Evolutionary conservation across 2,888 invertebrate species (phyloP).

Genomic region (Cephonodes hylas): DNA sequence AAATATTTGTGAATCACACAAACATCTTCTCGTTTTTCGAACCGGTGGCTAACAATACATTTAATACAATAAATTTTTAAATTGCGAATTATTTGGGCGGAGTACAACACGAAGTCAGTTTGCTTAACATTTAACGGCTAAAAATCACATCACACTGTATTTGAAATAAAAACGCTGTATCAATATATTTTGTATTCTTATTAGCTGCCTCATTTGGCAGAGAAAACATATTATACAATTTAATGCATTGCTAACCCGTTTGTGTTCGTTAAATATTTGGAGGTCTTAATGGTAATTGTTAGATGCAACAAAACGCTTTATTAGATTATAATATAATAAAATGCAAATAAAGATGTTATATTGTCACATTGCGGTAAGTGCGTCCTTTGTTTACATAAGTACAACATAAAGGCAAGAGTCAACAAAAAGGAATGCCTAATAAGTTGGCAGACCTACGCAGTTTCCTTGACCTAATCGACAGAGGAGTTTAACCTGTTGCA

Average conservation of each 20-base stretch:
- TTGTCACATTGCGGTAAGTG: not conserved
- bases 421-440: constrained; percentile 1
- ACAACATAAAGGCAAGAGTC: not conserved
- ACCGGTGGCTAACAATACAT: too few relatives aligned
- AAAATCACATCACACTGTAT: too few relatives aligned
- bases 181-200: too few relatives aligned
- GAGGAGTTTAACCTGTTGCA: not conserved
- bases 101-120: not conserved
- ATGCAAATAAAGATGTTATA: not conserved
- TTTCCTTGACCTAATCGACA: constrained; percentile 1
- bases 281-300: not conserved
- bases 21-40: too few relatives aligned
- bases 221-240: not conserved
- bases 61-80: too few relatives aligned
- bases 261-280: not conserved
- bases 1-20: not conserved
- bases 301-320: not conserved
- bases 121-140: too few relatives aligned
- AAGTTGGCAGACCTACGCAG: not conserved
- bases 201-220: too few relatives aligned
- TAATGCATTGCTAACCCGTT: not conserved
- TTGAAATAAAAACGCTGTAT: too few relatives aligned
- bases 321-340: not conserved
- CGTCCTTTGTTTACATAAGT: not conserved
- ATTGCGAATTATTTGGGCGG: too few relatives aligned